Evolutionary conservation across 2,797 vertebrate genomes (phyloP).

Genomic region (Clarias fuscus): DNA sequence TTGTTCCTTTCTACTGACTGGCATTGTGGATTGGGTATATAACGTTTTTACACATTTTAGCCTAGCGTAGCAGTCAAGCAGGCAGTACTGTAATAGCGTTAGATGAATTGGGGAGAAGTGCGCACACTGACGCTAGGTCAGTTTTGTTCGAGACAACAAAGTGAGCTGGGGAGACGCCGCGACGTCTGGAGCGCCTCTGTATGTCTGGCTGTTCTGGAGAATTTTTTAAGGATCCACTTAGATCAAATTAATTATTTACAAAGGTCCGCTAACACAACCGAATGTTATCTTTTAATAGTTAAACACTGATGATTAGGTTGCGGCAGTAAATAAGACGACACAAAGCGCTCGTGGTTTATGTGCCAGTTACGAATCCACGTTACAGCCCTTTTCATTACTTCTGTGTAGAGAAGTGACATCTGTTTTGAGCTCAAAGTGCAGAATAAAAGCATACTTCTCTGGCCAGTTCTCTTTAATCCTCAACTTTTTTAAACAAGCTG

Average conservation of each 20-base stretch:
- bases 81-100: neutral
- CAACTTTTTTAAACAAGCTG: neutral
- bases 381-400: neutral
- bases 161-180: slow-evolving; percentile 3
- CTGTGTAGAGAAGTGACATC: slow-evolving; percentile 10
- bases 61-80: neutral
- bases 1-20: neutral
- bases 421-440: slow-evolving; percentile 3
- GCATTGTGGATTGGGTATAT: neutral
- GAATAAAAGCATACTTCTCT: slow-evolving; percentile 6
- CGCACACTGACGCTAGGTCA: neutral
- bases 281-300: slow-evolving; percentile 8
- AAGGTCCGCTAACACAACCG: neutral
- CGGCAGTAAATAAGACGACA: neutral
- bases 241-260: slow-evolving; percentile 4
- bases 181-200: slow-evolving; percentile 22
- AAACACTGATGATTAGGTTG: neutral
- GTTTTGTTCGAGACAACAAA: neutral
- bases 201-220: slow-evolving; percentile 29
- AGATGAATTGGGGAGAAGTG: neutral
- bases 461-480: slow-evolving; percentile 7
- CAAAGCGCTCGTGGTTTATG: neutral
- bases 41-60: neutral
- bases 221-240: neutral
- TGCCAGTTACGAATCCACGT: neutral